phyloP scores from a whole-genome alignment of 2,113 vertebrate species.

The Pygoscelis antarcticus region DNA sequence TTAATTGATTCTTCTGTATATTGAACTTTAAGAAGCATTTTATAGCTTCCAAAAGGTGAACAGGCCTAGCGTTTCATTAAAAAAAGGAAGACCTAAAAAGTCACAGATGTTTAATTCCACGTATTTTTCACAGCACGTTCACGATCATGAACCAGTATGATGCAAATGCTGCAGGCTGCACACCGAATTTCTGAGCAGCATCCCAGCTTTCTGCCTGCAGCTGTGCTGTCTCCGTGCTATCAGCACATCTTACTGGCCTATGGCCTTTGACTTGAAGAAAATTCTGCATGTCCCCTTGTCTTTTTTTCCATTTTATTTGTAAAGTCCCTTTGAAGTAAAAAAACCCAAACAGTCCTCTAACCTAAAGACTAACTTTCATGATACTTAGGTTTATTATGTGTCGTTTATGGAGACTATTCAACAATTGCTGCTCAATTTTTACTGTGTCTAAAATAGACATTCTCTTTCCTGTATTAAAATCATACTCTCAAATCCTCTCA shows the following conservation, averaged over 20 bases:
- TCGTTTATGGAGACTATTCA: background rate
- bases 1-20: background rate
- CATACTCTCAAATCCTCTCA: background rate
- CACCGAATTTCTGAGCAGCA: background rate
- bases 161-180: background rate
- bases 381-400: background rate
- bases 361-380: background rate
- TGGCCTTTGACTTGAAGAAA: background rate
- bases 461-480: slow-evolving; percentile 26
- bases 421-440: background rate
- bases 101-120: background rate
- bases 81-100: background rate
- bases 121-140: background rate
- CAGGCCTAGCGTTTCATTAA: background rate
- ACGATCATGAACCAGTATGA: background rate
- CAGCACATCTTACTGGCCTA: background rate
- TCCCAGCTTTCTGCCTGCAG: background rate
- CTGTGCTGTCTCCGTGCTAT: background rate
- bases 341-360: background rate
- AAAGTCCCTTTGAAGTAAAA: background rate
- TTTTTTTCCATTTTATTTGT: background rate
- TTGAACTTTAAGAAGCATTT: background rate
- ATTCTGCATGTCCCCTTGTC: rapidly evolving
- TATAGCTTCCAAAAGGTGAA: background rate
- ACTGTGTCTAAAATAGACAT: background rate